Evolutionary conservation across 2,113 vertebrate genomes (phyloP).

Genomic region (Leiothrix lutea): DNA sequence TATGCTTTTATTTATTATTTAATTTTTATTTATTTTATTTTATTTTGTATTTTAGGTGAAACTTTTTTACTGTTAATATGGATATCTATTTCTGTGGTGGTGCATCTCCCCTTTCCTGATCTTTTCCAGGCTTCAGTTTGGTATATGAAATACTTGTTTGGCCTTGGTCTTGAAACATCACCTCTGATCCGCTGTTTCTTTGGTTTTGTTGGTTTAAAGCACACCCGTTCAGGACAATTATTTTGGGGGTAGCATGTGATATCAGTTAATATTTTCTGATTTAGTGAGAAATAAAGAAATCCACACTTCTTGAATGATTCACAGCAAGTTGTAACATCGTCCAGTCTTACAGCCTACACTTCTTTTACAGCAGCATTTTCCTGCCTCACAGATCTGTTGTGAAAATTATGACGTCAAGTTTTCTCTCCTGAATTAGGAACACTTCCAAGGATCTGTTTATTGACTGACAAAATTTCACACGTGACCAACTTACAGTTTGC

Average conservation of each 20-base stretch:
- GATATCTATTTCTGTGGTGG: neutral
- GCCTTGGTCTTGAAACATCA: neutral
- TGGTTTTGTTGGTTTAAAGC: neutral
- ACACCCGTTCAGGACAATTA: fast-evolving
- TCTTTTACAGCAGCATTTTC: neutral
- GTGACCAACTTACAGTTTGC: neutral
- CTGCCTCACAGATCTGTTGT: neutral
- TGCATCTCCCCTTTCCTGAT: neutral
- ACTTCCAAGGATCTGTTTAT: neutral
- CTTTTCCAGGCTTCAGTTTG: no score
- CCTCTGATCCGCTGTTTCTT: neutral
- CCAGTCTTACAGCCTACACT: neutral
- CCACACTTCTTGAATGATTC: neutral
- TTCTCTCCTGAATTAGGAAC: neutral
- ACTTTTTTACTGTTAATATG: no score
- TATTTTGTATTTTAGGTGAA: no score
- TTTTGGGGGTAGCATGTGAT: neutral
- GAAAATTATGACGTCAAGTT: neutral
- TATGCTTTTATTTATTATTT: no score
- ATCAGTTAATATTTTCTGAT: neutral
- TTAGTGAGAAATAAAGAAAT: neutral
- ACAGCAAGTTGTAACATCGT: neutral
- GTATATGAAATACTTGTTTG: neutral
- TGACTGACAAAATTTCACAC: neutral
- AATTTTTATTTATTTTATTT: no score